Percentiles rank a stretch among this genome's conserved stretches.
These are phyloP conservation scores for Pogonophryne albipinna DNA, from an alignment of 2,797 vertebrate genomes.

Conservation along the genomic window DNA sequence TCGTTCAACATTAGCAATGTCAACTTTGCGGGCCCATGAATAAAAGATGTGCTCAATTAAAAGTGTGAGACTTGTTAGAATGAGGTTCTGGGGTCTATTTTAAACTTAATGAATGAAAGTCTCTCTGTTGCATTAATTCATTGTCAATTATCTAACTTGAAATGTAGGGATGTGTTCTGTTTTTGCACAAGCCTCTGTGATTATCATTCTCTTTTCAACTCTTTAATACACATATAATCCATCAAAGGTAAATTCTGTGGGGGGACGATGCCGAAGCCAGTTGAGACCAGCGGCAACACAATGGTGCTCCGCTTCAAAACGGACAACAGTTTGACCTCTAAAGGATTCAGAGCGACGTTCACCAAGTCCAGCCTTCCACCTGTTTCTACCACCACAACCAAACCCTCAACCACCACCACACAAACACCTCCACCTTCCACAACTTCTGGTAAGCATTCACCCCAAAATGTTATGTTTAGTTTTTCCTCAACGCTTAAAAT, in stretches of 20 bases:
- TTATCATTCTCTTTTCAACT: conserved; percentile 10
- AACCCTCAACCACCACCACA: conserved; percentile 21
- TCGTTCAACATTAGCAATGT: conserved; percentile 53
- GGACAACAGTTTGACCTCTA: conserved; percentile 67
- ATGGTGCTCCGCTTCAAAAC: conserved; percentile 85
- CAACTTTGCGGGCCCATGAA: conserved; percentile 44
- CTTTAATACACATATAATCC: conserved; percentile 9
- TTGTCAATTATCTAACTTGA: not conserved
- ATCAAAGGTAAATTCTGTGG: conserved; percentile 83
- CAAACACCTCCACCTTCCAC: conserved; percentile 26
- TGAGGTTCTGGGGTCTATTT: conserved; percentile 54
- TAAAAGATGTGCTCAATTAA: conserved; percentile 67
- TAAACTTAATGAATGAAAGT: conserved; percentile 43
- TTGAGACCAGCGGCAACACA: conserved; percentile 74
- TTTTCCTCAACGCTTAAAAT: not conserved
- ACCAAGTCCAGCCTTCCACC: conserved; percentile 72
- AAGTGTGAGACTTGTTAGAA: conserved; percentile 47
- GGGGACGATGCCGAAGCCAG: conserved; percentile 59
- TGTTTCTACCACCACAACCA: conserved; percentile 45
- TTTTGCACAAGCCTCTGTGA: not conserved
- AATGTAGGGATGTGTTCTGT: not conserved
- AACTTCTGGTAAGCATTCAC: conserved; percentile 57
- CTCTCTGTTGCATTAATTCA: conserved; percentile 8
- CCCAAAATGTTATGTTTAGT: not conserved
- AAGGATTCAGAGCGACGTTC: conserved; percentile 82